Percentiles rank a stretch among this genome's conserved stretches.
phyloP scores from a whole-genome alignment of 2,888 invertebrate species.

The Himalopsyche tibetana region DNA sequence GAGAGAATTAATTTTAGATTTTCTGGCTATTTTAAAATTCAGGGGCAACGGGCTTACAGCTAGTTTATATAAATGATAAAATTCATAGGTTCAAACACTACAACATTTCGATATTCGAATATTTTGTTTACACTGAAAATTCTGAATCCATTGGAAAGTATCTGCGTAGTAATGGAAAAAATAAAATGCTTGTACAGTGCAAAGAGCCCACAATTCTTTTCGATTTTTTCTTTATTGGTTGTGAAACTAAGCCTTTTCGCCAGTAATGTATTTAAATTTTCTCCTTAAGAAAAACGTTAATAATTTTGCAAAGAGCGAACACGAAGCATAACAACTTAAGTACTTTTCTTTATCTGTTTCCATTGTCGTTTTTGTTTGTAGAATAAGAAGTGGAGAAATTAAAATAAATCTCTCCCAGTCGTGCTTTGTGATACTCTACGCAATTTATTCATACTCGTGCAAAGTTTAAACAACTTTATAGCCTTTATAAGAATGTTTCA shows the following conservation, averaged over 20 bases:
- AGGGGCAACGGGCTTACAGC: too few relatives aligned
- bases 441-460: constrained; percentile 63
- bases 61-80: too few relatives aligned
- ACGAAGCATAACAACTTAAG: constrained; percentile 45
- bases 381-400: constrained; percentile 62
- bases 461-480: constrained; percentile 60
- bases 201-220: not conserved
- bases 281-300: constrained; percentile 12
- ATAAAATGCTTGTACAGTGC: too few relatives aligned
- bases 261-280: not conserved
- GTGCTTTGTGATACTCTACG: constrained; percentile 60
- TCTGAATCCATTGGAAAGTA: too few relatives aligned
- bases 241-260: constrained; percentile 36
- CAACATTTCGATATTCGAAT: too few relatives aligned
- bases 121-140: too few relatives aligned
- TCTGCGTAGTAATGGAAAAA: too few relatives aligned
- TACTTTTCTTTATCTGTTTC: constrained; percentile 59
- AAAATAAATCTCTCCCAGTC: constrained; percentile 60
- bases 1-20: too few relatives aligned
- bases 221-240: not conserved
- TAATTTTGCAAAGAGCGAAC: constrained; percentile 18
- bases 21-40: too few relatives aligned
- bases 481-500: constrained; percentile 41
- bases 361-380: constrained; percentile 60
- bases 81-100: too few relatives aligned